These are phyloP conservation scores for Taenaris catops DNA, from an alignment of 2,888 invertebrate species.

Conservation along the genomic window DNA sequence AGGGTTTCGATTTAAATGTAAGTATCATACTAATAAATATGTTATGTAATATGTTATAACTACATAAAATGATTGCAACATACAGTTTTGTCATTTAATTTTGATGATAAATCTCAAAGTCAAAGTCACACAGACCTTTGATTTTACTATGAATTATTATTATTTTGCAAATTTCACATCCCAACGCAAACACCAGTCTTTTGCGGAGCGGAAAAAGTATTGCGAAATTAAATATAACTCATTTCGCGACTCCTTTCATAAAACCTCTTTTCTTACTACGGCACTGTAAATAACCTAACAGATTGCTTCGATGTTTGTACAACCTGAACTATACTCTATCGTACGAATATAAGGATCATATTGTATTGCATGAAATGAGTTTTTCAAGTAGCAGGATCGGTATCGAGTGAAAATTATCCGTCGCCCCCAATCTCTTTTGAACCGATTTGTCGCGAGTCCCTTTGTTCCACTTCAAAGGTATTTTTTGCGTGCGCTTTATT, in stretches of 20 bases:
- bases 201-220: conserved; percentile 37
- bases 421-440: conserved; percentile 51
- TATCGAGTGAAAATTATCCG: conserved; percentile 63
- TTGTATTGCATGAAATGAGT: conserved; percentile 15
- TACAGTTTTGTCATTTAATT: too few relatives aligned
- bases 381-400: conserved; percentile 51
- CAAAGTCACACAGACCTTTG: conserved; percentile 7
- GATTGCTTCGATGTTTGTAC: conserved; percentile 17
- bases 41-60: too few relatives aligned
- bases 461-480: conserved; percentile 67
- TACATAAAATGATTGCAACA: too few relatives aligned
- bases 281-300: conserved; percentile 55
- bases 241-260: conserved; percentile 57
- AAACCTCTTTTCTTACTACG: conserved; percentile 45
- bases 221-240: conserved; percentile 57
- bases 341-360: conserved; percentile 2
- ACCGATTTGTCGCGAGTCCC: conserved; percentile 55
- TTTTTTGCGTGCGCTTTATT: conserved; percentile 53
- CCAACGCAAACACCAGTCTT: conserved; percentile 37
- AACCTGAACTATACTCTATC: conserved; percentile 16
- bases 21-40: too few relatives aligned
- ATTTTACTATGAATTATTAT: conserved; percentile 23
- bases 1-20: too few relatives aligned
- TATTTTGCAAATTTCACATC: conserved; percentile 21
- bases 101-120: too few relatives aligned